Conservation (phyloP, 2,113 vertebrate species). For the Oryzias woworae region DNA sequence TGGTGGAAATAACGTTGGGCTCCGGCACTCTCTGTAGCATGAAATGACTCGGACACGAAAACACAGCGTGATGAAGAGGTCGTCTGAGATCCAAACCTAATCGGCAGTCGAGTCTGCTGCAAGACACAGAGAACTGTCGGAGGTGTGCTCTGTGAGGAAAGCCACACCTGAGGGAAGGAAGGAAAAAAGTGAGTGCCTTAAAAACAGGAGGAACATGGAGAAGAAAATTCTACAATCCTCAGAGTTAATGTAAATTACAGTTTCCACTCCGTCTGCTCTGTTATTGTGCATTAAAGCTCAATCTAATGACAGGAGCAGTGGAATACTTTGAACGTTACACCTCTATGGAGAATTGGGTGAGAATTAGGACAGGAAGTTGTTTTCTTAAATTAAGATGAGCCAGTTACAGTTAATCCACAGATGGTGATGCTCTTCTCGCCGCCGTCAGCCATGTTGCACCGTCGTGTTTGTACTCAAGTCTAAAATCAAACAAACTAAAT, state of each 20-base stretch:
- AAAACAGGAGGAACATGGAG: constrained; percentile 22
- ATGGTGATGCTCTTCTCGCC: not conserved
- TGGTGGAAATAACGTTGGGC: constrained; percentile 61
- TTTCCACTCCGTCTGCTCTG: not conserved
- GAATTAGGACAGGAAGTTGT: not conserved
- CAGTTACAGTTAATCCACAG: not conserved
- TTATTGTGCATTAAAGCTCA: not conserved
- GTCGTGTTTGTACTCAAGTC: not conserved
- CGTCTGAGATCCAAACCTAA: constrained; percentile 53
- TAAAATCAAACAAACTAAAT: not conserved
- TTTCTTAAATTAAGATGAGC: not conserved
- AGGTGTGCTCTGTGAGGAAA: constrained; percentile 6
- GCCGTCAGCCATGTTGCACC: not conserved
- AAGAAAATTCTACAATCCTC: not conserved
- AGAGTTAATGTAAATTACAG: not conserved
- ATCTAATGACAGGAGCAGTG: not conserved
- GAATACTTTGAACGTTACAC: not conserved
- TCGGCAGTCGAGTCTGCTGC: constrained; percentile 30
- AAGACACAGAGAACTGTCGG: constrained; percentile 27
- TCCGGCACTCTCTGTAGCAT: constrained; percentile 44
- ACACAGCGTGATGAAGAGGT: constrained; percentile 42
- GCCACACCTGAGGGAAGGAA: constrained; percentile 28
- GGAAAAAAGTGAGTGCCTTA: constrained; percentile 33
- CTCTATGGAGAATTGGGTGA: not conserved
- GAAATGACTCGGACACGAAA: constrained; percentile 43